phyloP scores from a whole-genome alignment of 1,140 invertebrate genomes.

The Platorchestia sp. region DNA sequence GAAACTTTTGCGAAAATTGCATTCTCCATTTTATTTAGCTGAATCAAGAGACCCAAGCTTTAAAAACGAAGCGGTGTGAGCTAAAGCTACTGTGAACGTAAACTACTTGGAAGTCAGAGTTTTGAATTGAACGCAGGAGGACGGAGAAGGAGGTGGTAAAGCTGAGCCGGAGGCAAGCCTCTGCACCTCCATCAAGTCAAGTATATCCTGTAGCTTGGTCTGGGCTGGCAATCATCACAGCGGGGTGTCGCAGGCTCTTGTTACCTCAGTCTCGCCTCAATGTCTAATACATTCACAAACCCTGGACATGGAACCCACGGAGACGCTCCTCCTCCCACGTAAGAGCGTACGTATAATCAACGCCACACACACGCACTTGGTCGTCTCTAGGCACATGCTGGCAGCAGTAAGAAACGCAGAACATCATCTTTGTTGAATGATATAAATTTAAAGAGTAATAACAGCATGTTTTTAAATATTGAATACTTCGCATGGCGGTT shows the following conservation, averaged over 20 bases:
- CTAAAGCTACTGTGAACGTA: background rate
- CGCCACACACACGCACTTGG: background rate
- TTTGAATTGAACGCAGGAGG: background rate
- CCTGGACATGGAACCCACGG: conserved; percentile 45
- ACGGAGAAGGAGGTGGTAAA: background rate
- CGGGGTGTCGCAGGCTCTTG: conserved; percentile 16
- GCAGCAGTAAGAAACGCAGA: background rate
- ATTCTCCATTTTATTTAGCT: background rate
- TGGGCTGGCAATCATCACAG: conserved; percentile 48
- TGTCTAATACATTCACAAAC: conserved; percentile 52
- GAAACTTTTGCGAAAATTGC: background rate
- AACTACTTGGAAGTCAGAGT: background rate
- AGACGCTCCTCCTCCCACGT: conserved; percentile 32
- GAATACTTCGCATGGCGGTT: background rate
- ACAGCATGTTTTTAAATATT: background rate
- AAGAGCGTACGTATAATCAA: conserved; percentile 13
- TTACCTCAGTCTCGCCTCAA: conserved; percentile 47
- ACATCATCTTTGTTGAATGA: background rate
- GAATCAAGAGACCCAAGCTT: background rate
- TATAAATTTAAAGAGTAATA: background rate
- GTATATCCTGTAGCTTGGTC: conserved; percentile 45
- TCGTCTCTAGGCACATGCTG: background rate
- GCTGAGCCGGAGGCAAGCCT: conserved; percentile 21
- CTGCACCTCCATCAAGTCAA: conserved; percentile 35
- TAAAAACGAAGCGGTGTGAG: background rate